Conservation (phyloP, 2,888 invertebrate genomes). For the Parapristionchus giblindavisi region DNA sequence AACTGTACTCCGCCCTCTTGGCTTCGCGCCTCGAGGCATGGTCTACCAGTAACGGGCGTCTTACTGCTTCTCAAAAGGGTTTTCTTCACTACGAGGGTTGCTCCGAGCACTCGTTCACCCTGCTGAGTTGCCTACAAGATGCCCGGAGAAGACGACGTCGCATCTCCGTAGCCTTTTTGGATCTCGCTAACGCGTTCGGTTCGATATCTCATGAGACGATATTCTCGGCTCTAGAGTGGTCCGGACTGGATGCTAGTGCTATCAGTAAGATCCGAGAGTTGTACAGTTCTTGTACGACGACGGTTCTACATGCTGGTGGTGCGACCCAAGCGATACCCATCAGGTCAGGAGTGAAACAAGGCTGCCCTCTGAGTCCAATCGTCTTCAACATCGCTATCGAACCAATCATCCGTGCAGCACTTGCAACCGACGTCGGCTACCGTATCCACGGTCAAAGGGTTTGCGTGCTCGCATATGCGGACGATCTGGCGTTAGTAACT, state of each 20-base stretch:
- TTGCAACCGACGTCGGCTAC: not conserved
- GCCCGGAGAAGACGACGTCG: slow-evolving; percentile 16
- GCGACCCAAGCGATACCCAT: slow-evolving; percentile 44
- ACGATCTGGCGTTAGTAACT: slow-evolving; percentile 37
- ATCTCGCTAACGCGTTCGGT: slow-evolving; percentile 70
- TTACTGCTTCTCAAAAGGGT: slow-evolving; percentile 68
- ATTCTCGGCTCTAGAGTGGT: not conserved
- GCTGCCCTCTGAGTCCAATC: slow-evolving; percentile 69
- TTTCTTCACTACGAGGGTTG: slow-evolving; percentile 65
- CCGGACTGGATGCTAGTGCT: not conserved
- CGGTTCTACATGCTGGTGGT: not conserved
- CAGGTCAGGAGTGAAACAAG: slow-evolving; percentile 64
- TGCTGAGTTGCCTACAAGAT: slow-evolving; percentile 40
- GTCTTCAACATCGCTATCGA: slow-evolving; percentile 69
- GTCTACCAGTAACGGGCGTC: slow-evolving; percentile 39
- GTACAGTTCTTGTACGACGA: not conserved
- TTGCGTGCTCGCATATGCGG: slow-evolving; percentile 31
- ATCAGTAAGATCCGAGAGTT: not conserved
- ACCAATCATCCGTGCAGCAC: slow-evolving; percentile 45
- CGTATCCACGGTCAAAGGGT: not conserved
- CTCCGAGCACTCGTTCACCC: slow-evolving; percentile 45
- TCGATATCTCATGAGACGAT: slow-evolving; percentile 65
- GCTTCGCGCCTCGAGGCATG: slow-evolving; percentile 48
- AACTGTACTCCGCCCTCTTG: slow-evolving; percentile 48
- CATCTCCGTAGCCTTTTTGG: slow-evolving; percentile 69